Conservation (phyloP, 2,113 vertebrate species). For the Sminthopsis crassicaudata region DNA sequence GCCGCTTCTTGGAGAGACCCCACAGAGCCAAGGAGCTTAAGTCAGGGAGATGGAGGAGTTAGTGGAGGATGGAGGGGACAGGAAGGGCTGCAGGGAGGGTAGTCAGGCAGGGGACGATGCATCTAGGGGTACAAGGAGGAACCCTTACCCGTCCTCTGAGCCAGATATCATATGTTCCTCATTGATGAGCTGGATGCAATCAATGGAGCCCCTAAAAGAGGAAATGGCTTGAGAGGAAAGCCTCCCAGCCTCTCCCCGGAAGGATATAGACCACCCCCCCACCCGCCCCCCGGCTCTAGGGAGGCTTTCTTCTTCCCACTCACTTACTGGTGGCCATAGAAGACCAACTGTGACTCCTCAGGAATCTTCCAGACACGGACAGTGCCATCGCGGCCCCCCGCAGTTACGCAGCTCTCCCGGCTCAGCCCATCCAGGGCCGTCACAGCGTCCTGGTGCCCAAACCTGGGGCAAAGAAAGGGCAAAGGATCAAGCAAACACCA, state of each 20-base stretch:
- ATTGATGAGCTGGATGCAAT: constrained; percentile 96
- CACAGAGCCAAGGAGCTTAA: constrained; percentile 92
- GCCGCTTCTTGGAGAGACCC: constrained; percentile 96
- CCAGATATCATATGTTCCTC: constrained; percentile 97
- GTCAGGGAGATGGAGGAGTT: not conserved
- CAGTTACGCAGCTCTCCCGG: constrained; percentile 95
- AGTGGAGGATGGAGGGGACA: not conserved
- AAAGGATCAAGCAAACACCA: not conserved
- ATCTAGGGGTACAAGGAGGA: fast-evolving
- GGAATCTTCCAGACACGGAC: constrained; percentile 98
- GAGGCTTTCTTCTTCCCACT: not conserved
- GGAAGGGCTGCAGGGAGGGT: not conserved
- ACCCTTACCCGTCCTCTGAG: constrained; percentile 93
- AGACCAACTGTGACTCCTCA: constrained; percentile 97
- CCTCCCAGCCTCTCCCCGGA: fast-evolving
- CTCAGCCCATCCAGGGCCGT: constrained; percentile 93
- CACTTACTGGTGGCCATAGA: constrained; percentile 94
- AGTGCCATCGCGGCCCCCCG: constrained; percentile 92
- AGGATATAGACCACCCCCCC: too few species aligned
- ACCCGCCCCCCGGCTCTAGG: fast-evolving
- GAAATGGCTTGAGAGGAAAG: not conserved
- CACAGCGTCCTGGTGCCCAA: constrained; percentile 95
- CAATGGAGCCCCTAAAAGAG: constrained; percentile 93
- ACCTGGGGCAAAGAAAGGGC: constrained; percentile 80
- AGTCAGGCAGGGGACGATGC: not conserved